phyloP scores from a whole-genome alignment of 2,113 vertebrate species.

The Mesitornis unicolor region DNA sequence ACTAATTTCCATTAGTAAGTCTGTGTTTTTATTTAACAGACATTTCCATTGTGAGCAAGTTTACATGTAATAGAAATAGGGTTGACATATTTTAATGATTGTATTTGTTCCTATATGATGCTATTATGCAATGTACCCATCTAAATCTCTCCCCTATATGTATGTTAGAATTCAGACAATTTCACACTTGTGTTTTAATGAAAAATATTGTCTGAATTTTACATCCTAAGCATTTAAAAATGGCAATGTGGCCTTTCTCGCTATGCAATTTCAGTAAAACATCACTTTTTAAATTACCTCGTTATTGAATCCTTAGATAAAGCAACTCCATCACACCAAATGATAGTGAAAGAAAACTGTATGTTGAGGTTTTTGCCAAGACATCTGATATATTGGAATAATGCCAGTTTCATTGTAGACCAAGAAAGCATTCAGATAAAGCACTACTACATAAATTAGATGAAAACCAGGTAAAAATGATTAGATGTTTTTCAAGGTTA shows the following conservation, averaged over 20 bases:
- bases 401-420: neutral
- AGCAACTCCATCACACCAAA: neutral
- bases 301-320: neutral
- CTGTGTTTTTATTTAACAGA: neutral
- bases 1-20: neutral
- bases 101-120: neutral
- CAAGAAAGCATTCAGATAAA: neutral
- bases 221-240: neutral
- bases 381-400: neutral
- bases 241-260: neutral
- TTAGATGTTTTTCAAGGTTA: neutral
- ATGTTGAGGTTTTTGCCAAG: neutral
- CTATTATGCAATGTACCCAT: neutral
- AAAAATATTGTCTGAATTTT: conserved; percentile 4
- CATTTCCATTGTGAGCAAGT: neutral
- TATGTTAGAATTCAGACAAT: neutral
- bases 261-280: neutral
- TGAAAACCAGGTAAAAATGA: neutral
- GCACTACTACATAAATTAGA: neutral
- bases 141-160: neutral
- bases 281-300: neutral
- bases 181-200: neutral
- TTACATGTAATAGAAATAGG: neutral
- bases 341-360: neutral
- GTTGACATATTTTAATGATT: neutral